These are phyloP conservation scores for Coenonympha arcania DNA, from an alignment of 2,888 invertebrate genomes.

Conservation along the genomic window DNA sequence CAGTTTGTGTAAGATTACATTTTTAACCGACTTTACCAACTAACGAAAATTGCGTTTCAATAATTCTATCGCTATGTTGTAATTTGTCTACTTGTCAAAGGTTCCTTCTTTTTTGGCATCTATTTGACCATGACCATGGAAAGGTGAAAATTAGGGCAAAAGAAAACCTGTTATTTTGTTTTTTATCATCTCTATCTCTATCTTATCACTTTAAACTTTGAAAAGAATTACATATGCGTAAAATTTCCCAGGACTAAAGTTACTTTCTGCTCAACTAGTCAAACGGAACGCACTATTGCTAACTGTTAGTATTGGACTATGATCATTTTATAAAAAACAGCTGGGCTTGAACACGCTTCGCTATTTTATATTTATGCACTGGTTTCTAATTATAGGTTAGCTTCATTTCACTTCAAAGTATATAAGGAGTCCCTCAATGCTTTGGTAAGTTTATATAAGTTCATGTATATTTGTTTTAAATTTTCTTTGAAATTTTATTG, in stretches of 20 bases:
- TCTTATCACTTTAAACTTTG: neutral
- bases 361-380: conserved; percentile 36
- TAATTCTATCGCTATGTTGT: no score
- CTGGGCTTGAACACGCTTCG: conserved; percentile 35
- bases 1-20: no score
- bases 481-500: no score
- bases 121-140: no score
- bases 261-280: conserved; percentile 26
- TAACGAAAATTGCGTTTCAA: no score
- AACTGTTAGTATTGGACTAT: conserved; percentile 23
- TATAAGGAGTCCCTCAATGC: neutral
- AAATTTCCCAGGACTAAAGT: conserved; percentile 15
- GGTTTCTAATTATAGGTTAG: conserved; percentile 23
- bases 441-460: no score
- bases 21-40: no score
- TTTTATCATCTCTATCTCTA: neutral
- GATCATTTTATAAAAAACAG: conserved; percentile 31
- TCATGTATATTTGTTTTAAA: no score
- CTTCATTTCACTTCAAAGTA: neutral
- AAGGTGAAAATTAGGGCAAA: no score
- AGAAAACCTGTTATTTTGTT: no score
- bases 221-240: neutral
- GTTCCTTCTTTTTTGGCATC: no score
- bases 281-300: conserved; percentile 27
- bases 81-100: no score